A percentile compares a stretch with the other conserved stretches of the same genome.
Evolutionary conservation across 1,140 invertebrate species (phyloP).

Genomic region (Adelges cooleyi): DNA sequence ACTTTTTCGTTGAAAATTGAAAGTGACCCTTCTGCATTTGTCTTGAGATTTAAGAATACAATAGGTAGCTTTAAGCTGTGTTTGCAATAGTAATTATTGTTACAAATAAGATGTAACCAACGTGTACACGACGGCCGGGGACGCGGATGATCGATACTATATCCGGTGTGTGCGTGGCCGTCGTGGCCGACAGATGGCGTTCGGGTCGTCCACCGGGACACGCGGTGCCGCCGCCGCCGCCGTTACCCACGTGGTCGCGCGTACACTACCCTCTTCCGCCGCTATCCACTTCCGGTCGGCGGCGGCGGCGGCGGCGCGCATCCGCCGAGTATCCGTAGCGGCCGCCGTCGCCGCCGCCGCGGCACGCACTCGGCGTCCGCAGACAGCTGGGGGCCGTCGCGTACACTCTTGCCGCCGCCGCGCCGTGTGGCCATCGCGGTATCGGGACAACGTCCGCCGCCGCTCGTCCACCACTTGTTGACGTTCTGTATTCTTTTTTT

Average conservation of each 20-base stretch:
- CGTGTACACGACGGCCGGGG: too few species aligned
- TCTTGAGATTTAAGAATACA: too few species aligned
- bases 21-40: too few species aligned
- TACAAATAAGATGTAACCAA: too few species aligned
- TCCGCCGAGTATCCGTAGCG: too few species aligned
- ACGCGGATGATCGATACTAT: too few species aligned
- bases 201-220: background rate
- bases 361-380: background rate
- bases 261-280: too few species aligned
- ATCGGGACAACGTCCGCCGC: background rate
- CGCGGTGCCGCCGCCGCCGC: background rate
- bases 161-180: background rate
- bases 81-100: too few species aligned
- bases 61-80: too few species aligned
- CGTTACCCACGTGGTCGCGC: background rate
- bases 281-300: too few species aligned
- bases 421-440: background rate
- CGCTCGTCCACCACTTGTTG: constrained; percentile 18
- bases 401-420: background rate
- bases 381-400: constrained; percentile 23
- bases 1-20: too few species aligned
- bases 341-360: background rate
- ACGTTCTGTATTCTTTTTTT: too few species aligned
- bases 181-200: background rate
- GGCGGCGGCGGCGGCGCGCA: background rate